Percentiles rank a stretch among this genome's conserved stretches.
Conservation (phyloP, 2,888 invertebrate species). For the Cataglyphis livida region DNA sequence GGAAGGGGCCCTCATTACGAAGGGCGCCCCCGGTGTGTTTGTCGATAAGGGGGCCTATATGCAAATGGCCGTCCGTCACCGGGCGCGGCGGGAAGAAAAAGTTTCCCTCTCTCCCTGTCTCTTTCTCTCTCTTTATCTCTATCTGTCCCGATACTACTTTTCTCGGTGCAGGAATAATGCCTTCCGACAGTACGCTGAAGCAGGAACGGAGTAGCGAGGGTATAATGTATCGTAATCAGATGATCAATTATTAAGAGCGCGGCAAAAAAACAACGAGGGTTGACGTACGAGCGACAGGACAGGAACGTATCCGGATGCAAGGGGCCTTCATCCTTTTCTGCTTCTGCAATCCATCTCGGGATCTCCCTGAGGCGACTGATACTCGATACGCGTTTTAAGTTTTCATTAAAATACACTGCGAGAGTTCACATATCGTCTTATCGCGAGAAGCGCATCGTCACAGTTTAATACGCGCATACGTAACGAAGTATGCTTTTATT, state of each 20-base stretch:
- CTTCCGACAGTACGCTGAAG: slow-evolving; percentile 70
- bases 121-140: slow-evolving; percentile 40
- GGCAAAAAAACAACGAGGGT: slow-evolving; percentile 85
- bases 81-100: slow-evolving; percentile 78
- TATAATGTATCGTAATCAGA: slow-evolving; percentile 85
- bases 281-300: slow-evolving; percentile 82
- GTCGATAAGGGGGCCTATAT: slow-evolving; percentile 84
- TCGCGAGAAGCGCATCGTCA: background rate
- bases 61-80: slow-evolving; percentile 82
- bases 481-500: background rate
- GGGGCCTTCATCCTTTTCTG: slow-evolving; percentile 62
- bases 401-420: slow-evolving; percentile 31
- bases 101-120: slow-evolving; percentile 75
- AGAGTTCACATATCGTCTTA: slow-evolving; percentile 1
- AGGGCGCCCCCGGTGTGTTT: slow-evolving; percentile 83
- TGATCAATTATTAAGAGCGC: slow-evolving; percentile 85
- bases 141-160: slow-evolving; percentile 55
- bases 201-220: slow-evolving; percentile 73
- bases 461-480: background rate
- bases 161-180: slow-evolving; percentile 80
- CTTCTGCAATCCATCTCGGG: slow-evolving; percentile 31
- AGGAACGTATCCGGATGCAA: slow-evolving; percentile 74
- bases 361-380: slow-evolving; percentile 34
- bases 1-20: slow-evolving; percentile 82
- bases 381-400: slow-evolving; percentile 45